phyloP scores from a whole-genome alignment of 2,797 vertebrate genomes.

The Cyprinella venusta region DNA sequence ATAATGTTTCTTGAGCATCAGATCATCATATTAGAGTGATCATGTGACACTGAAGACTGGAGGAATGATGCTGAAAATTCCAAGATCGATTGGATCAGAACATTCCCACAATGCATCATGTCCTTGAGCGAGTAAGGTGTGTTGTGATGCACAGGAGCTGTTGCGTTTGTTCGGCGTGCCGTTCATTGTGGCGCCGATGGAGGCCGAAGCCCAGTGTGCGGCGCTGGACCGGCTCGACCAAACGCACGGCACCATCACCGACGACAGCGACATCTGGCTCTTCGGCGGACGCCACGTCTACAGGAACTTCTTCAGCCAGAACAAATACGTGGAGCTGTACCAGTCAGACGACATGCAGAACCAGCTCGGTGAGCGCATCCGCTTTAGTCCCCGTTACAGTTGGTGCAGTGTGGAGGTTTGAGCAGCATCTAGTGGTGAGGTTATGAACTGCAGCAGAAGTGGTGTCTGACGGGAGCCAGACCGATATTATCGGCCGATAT shows the following conservation, averaged over 20 bases:
- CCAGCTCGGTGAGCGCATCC: constrained; percentile 82
- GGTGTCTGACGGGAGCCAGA: no score
- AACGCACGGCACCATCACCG: constrained; percentile 95
- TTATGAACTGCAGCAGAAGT: no score
- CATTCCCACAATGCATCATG: no score
- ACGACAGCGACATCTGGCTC: constrained; percentile 97
- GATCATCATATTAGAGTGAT: no score
- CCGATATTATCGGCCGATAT: no score
- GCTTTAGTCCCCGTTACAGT: no score
- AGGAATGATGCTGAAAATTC: no score
- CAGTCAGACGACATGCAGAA: constrained; percentile 91
- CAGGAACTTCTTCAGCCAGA: constrained; percentile 96
- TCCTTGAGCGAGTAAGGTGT: neutral
- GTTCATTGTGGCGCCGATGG: constrained; percentile 91
- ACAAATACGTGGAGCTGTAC: constrained; percentile 91
- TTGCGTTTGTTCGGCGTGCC: constrained; percentile 92
- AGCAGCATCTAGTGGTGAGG: no score
- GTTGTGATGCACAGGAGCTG: constrained; percentile 82
- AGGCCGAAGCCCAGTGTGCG: constrained; percentile 96
- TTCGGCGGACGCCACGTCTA: constrained; percentile 96
- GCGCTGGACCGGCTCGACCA: constrained; percentile 88
- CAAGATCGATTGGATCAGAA: no score
- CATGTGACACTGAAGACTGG: no score
- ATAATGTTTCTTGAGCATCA: no score
- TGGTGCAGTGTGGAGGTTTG: no score